These are phyloP conservation scores for Melieria omissa DNA, from an alignment of 2,888 invertebrate species.

Conservation along the genomic window DNA sequence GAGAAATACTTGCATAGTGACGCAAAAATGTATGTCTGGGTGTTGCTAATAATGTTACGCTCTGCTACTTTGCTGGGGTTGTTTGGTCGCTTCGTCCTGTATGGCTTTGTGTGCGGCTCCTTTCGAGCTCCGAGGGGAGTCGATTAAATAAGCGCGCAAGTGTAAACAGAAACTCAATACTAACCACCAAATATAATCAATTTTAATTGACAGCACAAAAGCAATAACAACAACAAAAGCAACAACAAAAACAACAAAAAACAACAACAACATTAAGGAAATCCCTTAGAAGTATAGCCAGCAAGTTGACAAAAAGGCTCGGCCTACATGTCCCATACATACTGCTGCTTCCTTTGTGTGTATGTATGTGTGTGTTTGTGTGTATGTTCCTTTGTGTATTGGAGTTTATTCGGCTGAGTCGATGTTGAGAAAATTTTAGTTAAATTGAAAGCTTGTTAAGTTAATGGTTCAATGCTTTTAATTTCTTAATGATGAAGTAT, in stretches of 20 bases:
- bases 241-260: conserved; percentile 9
- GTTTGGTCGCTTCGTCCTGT: no score
- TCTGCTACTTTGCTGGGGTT: no score
- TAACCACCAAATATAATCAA: conserved; percentile 38
- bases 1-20: no score
- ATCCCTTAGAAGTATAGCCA: no score
- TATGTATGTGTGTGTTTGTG: neutral
- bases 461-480: conserved; percentile 37
- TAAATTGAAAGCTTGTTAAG: conserved; percentile 34
- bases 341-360: no score
- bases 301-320: no score
- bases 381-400: no score
- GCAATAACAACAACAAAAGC: conserved; percentile 8
- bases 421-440: conserved; percentile 1
- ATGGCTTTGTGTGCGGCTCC: neutral
- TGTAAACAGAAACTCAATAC: conserved; percentile 22
- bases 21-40: no score
- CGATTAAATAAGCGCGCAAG: conserved; percentile 30
- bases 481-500: conserved; percentile 32
- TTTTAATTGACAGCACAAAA: conserved; percentile 34
- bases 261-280: neutral
- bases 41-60: no score
- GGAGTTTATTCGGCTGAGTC: no score
- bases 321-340: no score
- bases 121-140: conserved; percentile 14